Conservation (phyloP, 2,888 invertebrate species). For the Mesopsocus fuscifrons region DNA sequence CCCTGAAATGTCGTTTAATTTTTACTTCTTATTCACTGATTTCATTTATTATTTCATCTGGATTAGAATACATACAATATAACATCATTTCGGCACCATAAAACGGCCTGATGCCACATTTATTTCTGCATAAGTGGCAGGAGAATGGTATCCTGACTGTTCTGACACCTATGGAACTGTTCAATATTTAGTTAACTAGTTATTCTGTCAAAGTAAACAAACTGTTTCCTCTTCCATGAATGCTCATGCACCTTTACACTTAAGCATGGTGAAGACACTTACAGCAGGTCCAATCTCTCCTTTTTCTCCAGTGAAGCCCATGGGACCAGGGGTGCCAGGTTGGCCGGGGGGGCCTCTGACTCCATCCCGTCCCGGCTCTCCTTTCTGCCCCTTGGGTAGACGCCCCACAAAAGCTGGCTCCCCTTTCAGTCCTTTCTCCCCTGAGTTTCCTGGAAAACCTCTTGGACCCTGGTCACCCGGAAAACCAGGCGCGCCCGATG, state of each 20-base stretch:
- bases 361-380: constrained; percentile 64
- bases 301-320: constrained; percentile 26
- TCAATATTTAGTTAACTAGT: too few relatives aligned
- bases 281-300: constrained; percentile 18
- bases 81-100: too few relatives aligned
- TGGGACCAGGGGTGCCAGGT: constrained; percentile 40
- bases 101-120: too few relatives aligned
- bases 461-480: constrained; percentile 54
- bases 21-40: not conserved
- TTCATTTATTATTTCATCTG: too few relatives aligned
- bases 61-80: too few relatives aligned
- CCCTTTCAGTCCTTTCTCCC: constrained; percentile 59
- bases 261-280: too few relatives aligned
- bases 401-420: constrained; percentile 54
- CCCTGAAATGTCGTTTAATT: constrained; percentile 10
- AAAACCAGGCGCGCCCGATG: constrained; percentile 52
- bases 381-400: constrained; percentile 63
- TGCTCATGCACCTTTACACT: too few relatives aligned
- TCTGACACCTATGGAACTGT: too few relatives aligned
- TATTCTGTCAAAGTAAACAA: too few relatives aligned
- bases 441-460: constrained; percentile 46
- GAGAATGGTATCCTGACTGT: too few relatives aligned
- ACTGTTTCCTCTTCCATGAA: too few relatives aligned
- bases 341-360: constrained; percentile 41
- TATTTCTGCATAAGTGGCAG: too few relatives aligned